These are phyloP conservation scores for Canis aureus DNA, from an alignment of 2,113 vertebrate species.

Conservation along the genomic window DNA sequence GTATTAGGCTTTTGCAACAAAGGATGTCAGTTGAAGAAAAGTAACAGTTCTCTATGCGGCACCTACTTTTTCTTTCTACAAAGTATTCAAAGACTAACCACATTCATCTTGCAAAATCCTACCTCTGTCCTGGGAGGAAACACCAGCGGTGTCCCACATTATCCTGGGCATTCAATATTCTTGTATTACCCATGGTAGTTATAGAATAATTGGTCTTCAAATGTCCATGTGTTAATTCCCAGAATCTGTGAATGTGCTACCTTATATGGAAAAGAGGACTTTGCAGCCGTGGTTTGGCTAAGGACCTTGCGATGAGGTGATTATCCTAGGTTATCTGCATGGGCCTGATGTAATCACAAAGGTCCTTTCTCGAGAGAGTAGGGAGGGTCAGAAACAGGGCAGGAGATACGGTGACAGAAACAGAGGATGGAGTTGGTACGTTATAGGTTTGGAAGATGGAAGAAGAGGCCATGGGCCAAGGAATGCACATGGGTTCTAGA, in stretches of 20 bases:
- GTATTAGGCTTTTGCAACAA: neutral
- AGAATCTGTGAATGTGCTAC: neutral
- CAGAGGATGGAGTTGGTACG: neutral
- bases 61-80: slow-evolving; percentile 23
- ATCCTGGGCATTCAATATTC: neutral
- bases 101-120: neutral
- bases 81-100: neutral
- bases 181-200: neutral
- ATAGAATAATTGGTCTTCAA: neutral
- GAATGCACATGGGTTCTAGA: slow-evolving; percentile 1
- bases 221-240: neutral
- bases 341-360: neutral
- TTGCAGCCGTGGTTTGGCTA: neutral
- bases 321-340: neutral
- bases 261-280: neutral
- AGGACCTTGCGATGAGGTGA: neutral
- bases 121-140: neutral
- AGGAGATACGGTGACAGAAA: neutral
- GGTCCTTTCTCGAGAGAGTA: neutral
- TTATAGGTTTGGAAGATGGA: slow-evolving; percentile 5
- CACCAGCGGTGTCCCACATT: neutral
- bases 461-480: neutral
- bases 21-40: slow-evolving; percentile 35
- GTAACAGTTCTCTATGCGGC: neutral
- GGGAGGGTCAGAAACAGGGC: neutral